These are phyloP conservation scores for Merodon equestris DNA, from an alignment of 2,888 invertebrate species.

Conservation along the genomic window DNA sequence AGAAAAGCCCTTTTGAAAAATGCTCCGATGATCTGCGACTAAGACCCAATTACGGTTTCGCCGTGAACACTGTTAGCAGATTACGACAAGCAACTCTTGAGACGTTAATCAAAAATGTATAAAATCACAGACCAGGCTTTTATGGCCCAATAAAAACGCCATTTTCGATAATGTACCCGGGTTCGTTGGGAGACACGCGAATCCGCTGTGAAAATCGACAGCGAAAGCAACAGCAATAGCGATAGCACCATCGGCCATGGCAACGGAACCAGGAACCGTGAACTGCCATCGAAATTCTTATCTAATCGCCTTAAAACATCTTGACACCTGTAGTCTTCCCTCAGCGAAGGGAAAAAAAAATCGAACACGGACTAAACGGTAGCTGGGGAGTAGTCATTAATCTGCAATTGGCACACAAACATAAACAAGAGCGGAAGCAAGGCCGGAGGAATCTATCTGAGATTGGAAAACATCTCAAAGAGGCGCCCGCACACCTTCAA, in stretches of 20 bases:
- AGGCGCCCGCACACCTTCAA: constrained; percentile 15
- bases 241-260: too few relatives aligned
- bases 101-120: constrained; percentile 76
- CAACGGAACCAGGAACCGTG: neutral
- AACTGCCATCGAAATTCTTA: constrained; percentile 73
- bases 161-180: constrained; percentile 75
- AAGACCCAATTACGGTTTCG: constrained; percentile 28
- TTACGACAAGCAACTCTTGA: constrained; percentile 34
- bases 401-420: constrained; percentile 77
- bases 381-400: constrained; percentile 73
- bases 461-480: constrained; percentile 60
- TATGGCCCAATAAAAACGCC: constrained; percentile 78
- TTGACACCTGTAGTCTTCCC: constrained; percentile 75
- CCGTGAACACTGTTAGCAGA: neutral
- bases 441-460: constrained; percentile 37
- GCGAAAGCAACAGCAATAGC: too few relatives aligned
- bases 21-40: constrained; percentile 2
- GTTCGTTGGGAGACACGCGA: constrained; percentile 11
- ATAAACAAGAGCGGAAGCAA: constrained; percentile 46
- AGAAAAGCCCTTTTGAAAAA: constrained; percentile 8
- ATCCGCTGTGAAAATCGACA: constrained; percentile 28
- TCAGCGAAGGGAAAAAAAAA: too few relatives aligned
- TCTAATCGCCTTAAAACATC: constrained; percentile 77
- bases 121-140: constrained; percentile 72
- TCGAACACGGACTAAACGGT: neutral